Evolutionary conservation across 1,140 invertebrate species (phyloP).

Genomic region (Vanessa atalanta): DNA sequence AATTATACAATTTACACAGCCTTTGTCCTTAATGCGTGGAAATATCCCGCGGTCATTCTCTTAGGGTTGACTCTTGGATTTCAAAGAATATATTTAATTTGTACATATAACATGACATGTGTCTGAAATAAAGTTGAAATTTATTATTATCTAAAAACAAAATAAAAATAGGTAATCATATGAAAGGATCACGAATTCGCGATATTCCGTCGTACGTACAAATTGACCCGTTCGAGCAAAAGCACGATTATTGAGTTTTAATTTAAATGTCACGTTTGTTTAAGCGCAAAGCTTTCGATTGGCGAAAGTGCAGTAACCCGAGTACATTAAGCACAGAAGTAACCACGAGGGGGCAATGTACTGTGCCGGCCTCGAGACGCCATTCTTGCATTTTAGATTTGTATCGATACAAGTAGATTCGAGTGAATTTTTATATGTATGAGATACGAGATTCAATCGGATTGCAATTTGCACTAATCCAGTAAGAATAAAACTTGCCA

Average conservation of each 20-base stretch:
- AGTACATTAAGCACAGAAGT: constrained; percentile 31
- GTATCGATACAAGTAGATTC: constrained; percentile 28
- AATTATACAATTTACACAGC: constrained; percentile 57
- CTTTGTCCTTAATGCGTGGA: constrained; percentile 42
- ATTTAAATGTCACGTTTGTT: constrained; percentile 31
- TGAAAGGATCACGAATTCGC: neutral
- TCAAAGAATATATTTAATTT: neutral
- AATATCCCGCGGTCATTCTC: constrained; percentile 29
- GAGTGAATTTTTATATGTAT: constrained; percentile 2
- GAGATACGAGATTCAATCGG: neutral
- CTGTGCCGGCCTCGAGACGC: constrained; percentile 54
- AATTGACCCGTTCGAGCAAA: constrained; percentile 1
- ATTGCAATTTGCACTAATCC: constrained; percentile 1
- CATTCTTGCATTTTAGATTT: constrained; percentile 55
- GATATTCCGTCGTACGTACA: neutral
- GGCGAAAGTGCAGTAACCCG: constrained; percentile 47
- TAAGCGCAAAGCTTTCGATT: constrained; percentile 37
- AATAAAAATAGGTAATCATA: neutral
- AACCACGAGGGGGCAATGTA: constrained; percentile 53
- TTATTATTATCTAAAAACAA: too few relatives aligned
- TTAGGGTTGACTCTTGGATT: constrained; percentile 5
- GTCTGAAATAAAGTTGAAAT: too few relatives aligned
- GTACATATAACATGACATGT: neutral
- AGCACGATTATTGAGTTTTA: constrained; percentile 3
- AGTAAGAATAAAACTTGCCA: too few relatives aligned